These are phyloP conservation scores for Phortica okadai DNA, from an alignment of 2,888 invertebrate genomes.

Conservation along the genomic window DNA sequence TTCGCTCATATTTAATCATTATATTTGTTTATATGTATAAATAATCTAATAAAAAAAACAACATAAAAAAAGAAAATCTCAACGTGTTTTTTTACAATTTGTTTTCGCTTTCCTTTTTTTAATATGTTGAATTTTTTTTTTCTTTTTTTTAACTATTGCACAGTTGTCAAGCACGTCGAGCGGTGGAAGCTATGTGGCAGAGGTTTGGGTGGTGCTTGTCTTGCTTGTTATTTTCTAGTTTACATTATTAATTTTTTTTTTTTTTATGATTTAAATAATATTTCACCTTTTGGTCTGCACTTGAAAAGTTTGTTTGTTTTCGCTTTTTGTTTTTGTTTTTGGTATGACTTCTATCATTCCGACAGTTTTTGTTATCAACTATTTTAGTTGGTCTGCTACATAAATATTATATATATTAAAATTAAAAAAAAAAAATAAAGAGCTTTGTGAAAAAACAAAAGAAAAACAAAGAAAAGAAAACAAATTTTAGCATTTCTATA, in stretches of 20 bases:
- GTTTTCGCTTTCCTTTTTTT: not conserved
- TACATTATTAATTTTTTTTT: not conserved
- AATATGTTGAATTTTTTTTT: constrained; percentile 30
- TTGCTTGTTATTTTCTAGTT: not conserved
- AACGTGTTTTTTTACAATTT: not conserved
- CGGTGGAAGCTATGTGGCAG: not conserved
- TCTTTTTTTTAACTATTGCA: constrained; percentile 58
- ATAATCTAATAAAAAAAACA: not conserved
- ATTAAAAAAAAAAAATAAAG: not conserved
- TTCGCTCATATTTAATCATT: not conserved
- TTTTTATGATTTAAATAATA: not conserved
- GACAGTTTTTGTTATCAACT: too few relatives aligned
- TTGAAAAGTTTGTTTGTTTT: too few relatives aligned
- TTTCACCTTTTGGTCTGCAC: not conserved
- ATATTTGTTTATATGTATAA: not conserved
- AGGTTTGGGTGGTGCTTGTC: not conserved
- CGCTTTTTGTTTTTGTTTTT: too few relatives aligned
- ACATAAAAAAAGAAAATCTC: not conserved
- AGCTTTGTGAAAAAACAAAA: not conserved
- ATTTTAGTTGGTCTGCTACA: too few relatives aligned
- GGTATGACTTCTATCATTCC: too few relatives aligned
- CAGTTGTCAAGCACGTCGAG: constrained; percentile 41
- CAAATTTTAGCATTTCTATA: not conserved
- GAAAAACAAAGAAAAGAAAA: not conserved
- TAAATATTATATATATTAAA: not conserved